phyloP scores from a whole-genome alignment of 2,888 invertebrate species.

The Leptopterna dolabrata region DNA sequence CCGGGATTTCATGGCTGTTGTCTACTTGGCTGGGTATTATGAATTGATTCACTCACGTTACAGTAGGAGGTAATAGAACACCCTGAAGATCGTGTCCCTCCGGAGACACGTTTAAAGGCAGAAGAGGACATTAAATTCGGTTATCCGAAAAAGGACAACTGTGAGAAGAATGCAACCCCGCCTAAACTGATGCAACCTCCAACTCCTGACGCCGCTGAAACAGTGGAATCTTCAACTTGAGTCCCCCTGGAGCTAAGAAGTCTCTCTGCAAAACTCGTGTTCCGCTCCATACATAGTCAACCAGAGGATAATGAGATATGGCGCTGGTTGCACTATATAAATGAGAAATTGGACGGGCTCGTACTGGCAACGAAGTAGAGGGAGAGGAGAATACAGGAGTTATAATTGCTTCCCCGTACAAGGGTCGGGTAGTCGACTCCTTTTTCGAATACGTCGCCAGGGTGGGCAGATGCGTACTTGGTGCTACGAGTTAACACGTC shows the following conservation, averaged over 20 bases:
- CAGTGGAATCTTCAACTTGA: not conserved
- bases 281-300: constrained; percentile 4
- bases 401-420: constrained; percentile 35
- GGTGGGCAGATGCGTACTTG: not conserved
- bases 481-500: not conserved
- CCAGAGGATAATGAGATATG: constrained; percentile 33
- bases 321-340: not conserved
- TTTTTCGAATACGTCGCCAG: not conserved
- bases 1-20: too few relatives aligned
- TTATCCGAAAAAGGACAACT: not conserved
- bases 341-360: constrained; percentile 17
- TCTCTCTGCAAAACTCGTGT: not conserved
- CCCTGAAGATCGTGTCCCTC: too few relatives aligned
- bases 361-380: not conserved
- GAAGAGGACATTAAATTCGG: not conserved
- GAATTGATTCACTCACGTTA: too few relatives aligned
- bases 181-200: not conserved
- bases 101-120: not conserved
- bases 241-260: not conserved
- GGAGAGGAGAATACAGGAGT: not conserved
- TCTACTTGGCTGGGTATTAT: too few relatives aligned
- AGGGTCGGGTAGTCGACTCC: not conserved
- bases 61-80: too few relatives aligned
- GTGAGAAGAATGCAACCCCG: not conserved
- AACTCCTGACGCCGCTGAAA: not conserved